Conservation (phyloP, 2,888 invertebrate genomes). For the Nymphalis c-album region DNA sequence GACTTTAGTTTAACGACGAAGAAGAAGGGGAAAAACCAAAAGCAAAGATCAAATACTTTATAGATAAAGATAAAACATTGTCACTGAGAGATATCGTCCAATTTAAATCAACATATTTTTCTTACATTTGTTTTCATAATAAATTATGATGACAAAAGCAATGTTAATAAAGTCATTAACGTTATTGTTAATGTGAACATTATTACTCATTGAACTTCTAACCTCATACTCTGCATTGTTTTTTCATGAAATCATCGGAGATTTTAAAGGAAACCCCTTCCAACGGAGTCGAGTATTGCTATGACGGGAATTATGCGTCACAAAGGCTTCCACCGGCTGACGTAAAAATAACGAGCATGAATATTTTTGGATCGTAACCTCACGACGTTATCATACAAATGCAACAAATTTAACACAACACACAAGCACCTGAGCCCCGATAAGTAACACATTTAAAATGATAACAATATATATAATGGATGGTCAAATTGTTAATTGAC, state of each 20-base stretch:
- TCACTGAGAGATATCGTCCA: too few relatives aligned
- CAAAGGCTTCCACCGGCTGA: slow-evolving; percentile 23
- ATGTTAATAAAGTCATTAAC: too few relatives aligned
- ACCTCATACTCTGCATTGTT: slow-evolving; percentile 8
- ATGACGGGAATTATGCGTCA: slow-evolving; percentile 35
- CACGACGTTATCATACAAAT: slow-evolving; percentile 29
- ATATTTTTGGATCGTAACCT: slow-evolving; percentile 30
- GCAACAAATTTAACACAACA: slow-evolving; percentile 29
- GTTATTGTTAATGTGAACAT: background rate
- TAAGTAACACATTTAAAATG: slow-evolving; percentile 18
- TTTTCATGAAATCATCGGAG: slow-evolving; percentile 26
- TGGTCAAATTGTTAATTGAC: slow-evolving; percentile 15
- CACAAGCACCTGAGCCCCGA: slow-evolving; percentile 18
- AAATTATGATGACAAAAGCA: too few relatives aligned
- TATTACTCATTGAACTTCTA: slow-evolving; percentile 14
- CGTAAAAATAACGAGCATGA: slow-evolving; percentile 34
- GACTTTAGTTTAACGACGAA: too few relatives aligned
- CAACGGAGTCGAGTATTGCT: slow-evolving; percentile 9
- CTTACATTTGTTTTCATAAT: too few relatives aligned
- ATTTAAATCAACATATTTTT: too few relatives aligned
- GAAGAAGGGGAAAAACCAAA: too few relatives aligned
- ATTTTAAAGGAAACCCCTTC: slow-evolving; percentile 28
- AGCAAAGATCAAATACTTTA: too few relatives aligned
- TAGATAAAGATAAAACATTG: too few relatives aligned
- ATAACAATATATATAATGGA: slow-evolving; percentile 14